A percentile compares a stretch with the other conserved stretches of the same genome.
These are phyloP conservation scores for Plestiodon gilberti DNA, from an alignment of 2,113 vertebrate species.

Conservation along the genomic window DNA sequence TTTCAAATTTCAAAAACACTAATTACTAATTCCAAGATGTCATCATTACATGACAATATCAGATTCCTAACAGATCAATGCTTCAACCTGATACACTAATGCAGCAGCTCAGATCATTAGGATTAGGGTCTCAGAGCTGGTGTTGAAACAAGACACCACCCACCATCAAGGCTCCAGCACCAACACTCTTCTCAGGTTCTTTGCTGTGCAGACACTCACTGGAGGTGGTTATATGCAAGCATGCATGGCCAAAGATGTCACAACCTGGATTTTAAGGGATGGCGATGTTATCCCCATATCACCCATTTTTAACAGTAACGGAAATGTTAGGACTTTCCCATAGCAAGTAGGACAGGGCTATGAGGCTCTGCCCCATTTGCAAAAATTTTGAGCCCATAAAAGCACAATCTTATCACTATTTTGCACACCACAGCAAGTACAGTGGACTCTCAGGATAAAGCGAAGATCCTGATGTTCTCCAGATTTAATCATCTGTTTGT, in stretches of 20 bases:
- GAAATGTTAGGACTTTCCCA: background rate
- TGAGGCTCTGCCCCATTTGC: background rate
- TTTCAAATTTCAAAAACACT: slow-evolving; percentile 33
- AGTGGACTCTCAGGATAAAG: background rate
- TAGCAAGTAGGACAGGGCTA: background rate
- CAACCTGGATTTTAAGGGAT: background rate
- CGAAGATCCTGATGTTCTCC: background rate
- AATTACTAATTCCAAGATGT: slow-evolving; percentile 32
- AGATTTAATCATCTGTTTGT: background rate
- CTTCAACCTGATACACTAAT: background rate
- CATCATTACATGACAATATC: slow-evolving; percentile 40
- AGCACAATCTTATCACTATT: background rate
- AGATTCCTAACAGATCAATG: background rate
- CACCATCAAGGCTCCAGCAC: background rate
- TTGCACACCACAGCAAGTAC: background rate
- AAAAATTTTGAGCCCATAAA: background rate
- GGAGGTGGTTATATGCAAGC: background rate
- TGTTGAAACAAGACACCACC: background rate
- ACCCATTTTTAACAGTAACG: background rate
- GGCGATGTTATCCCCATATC: background rate
- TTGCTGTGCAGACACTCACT: background rate
- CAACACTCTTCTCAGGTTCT: background rate
- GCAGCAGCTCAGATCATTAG: background rate
- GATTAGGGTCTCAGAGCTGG: background rate
- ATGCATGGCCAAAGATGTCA: background rate